These are phyloP conservation scores for Polypterus senegalus DNA, from an alignment of 2,113 vertebrate genomes.

Conservation along the genomic window DNA sequence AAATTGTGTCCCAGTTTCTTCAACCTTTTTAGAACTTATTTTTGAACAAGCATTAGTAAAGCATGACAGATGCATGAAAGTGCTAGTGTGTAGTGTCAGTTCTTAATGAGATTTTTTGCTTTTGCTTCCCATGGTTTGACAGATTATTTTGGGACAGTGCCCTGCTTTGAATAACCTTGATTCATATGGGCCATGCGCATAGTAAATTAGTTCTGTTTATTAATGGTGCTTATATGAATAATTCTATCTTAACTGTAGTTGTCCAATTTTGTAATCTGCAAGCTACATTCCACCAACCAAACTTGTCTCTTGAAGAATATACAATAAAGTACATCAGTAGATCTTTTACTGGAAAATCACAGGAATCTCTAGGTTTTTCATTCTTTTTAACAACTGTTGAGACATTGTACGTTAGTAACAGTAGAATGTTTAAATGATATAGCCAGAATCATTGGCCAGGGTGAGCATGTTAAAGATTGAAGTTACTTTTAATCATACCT, in stretches of 20 bases:
- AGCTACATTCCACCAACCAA: background rate
- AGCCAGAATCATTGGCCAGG: no score
- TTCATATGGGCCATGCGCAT: constrained; percentile 23
- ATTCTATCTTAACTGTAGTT: constrained; percentile 3
- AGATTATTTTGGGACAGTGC: constrained; percentile 1
- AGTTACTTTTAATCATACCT: no score
- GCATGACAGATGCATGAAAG: constrained; percentile 52
- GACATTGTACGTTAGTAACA: no score
- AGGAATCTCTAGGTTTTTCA: no score
- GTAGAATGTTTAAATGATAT: no score
- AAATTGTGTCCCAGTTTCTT: constrained; percentile 59
- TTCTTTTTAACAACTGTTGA: no score
- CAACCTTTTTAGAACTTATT: constrained; percentile 52
- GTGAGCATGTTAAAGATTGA: no score
- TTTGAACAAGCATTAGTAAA: constrained; percentile 54
- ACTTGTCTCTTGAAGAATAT: no score
- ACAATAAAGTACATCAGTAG: no score
- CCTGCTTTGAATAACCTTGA: background rate
- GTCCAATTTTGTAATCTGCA: background rate
- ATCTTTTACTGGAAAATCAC: no score
- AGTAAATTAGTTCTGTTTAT: no score
- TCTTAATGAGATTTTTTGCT: constrained; percentile 54
- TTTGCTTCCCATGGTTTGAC: constrained; percentile 34
- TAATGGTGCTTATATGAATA: no score
- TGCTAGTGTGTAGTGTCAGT: constrained; percentile 53